Evolutionary conservation across 2,888 invertebrate species (phyloP).

Genomic region (Drosophila basisetae): DNA sequence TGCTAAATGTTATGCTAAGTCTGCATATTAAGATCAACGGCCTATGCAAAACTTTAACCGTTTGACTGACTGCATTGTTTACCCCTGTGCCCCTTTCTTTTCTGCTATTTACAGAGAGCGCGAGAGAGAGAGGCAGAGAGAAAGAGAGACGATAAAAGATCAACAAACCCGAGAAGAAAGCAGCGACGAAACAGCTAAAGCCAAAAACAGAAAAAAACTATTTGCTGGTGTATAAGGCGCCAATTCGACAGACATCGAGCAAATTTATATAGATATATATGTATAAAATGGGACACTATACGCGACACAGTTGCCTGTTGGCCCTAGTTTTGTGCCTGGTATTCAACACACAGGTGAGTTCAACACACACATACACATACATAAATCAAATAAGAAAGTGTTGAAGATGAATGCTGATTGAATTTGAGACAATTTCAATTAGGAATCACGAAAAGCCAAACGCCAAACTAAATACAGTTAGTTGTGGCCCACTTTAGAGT

Average conservation of each 20-base stretch:
- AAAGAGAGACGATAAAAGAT: conserved; percentile 52
- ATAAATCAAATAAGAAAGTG: conserved; percentile 26
- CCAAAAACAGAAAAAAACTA: conserved; percentile 28
- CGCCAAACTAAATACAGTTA: conserved; percentile 37
- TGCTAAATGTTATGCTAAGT: conserved; percentile 13
- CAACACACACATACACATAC: background rate
- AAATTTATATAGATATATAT: conserved; percentile 59
- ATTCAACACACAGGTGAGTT: conserved; percentile 84
- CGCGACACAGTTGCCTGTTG: conserved; percentile 83
- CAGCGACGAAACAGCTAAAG: conserved; percentile 42
- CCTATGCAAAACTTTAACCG: conserved; percentile 46
- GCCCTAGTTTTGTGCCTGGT: conserved; percentile 83
- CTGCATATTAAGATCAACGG: conserved; percentile 17
- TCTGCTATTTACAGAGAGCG: conserved; percentile 63
- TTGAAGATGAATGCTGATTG: conserved; percentile 29
- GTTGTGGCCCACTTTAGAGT: conserved; percentile 64
- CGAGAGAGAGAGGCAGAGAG: background rate
- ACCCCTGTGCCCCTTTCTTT: conserved; percentile 79
- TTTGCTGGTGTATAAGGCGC: conserved; percentile 50
- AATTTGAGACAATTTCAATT: conserved; percentile 60
- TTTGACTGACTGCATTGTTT: conserved; percentile 67
- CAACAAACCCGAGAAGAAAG: conserved; percentile 68
- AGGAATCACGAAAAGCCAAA: conserved; percentile 56
- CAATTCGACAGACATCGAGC: conserved; percentile 34
- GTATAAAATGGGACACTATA: conserved; percentile 83